Evolutionary conservation across 2,888 invertebrate genomes (phyloP).

Genomic region (Lithophane semibrunnea): DNA sequence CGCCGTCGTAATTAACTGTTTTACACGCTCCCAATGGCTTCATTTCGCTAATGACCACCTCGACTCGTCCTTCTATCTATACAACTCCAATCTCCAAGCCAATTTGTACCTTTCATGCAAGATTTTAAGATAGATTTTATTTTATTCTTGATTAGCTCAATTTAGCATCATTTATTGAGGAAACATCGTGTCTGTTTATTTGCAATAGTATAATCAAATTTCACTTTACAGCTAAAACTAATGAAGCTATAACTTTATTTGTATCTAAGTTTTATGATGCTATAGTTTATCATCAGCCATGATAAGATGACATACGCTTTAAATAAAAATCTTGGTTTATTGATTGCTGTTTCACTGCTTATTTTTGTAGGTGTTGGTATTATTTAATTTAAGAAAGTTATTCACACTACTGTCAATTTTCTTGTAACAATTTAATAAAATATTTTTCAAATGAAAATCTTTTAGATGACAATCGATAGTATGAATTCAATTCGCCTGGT

Average conservation of each 20-base stretch:
- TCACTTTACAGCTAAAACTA: slow-evolving; percentile 48
- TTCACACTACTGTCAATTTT: background rate
- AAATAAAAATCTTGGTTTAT: slow-evolving; percentile 44
- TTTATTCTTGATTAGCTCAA: slow-evolving; percentile 53
- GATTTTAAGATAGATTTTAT: slow-evolving; percentile 54
- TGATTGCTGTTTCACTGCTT: slow-evolving; percentile 18
- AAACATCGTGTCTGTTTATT: slow-evolving; percentile 53
- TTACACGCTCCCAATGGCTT: slow-evolving; percentile 89
- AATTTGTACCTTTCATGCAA: slow-evolving; percentile 68
- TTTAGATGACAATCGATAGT: background rate
- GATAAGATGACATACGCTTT: slow-evolving; percentile 47
- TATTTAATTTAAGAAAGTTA: slow-evolving; percentile 19
- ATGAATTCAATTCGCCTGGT: background rate
- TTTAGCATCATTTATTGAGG: slow-evolving; percentile 54
- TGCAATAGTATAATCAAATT: slow-evolving; percentile 55
- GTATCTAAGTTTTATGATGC: slow-evolving; percentile 42
- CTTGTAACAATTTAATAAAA: slow-evolving; percentile 10
- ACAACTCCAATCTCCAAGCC: slow-evolving; percentile 64
- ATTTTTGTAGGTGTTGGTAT: slow-evolving; percentile 11
- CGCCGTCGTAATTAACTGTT: slow-evolving; percentile 86
- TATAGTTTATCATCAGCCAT: slow-evolving; percentile 31
- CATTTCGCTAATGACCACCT: slow-evolving; percentile 87
- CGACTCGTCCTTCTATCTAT: slow-evolving; percentile 79
- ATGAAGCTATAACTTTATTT: slow-evolving; percentile 52
- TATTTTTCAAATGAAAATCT: background rate